Evolutionary conservation across 2,797 vertebrate species (phyloP).

Genomic region (Decapterus maruadsi): DNA sequence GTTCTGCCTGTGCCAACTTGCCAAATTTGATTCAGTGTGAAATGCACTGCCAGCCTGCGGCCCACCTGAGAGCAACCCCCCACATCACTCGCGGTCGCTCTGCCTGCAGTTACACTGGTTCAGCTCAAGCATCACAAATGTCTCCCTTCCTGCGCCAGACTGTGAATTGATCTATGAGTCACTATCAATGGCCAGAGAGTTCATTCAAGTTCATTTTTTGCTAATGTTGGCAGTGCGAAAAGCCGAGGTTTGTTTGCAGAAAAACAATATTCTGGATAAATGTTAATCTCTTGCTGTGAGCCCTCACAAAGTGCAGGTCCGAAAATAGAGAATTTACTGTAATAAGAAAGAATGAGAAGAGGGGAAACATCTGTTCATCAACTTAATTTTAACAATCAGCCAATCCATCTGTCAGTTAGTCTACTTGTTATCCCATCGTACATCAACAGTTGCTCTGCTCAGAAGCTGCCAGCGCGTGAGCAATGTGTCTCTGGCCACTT

Average conservation of each 20-base stretch:
- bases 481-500: conserved; percentile 71
- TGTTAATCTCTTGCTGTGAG: conserved; percentile 26
- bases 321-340: conserved; percentile 34
- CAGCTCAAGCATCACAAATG: conserved; percentile 35
- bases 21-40: conserved; percentile 45
- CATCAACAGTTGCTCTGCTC: conserved; percentile 60
- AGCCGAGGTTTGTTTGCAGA: conserved; percentile 44
- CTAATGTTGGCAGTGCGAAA: conserved; percentile 35
- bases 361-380: conserved; percentile 69
- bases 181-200: conserved; percentile 35
- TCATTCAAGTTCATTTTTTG: conserved; percentile 33
- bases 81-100: conserved; percentile 12
- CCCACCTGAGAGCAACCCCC: conserved; percentile 62
- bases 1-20: conserved; percentile 23
- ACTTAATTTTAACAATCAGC: conserved; percentile 66
- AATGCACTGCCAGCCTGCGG: conserved; percentile 36
- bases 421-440: conserved; percentile 66
- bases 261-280: conserved; percentile 54
- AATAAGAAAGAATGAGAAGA: conserved; percentile 37
- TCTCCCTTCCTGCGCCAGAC: conserved; percentile 9
- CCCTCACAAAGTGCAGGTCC: background rate
- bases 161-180: conserved; percentile 34
- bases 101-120: conserved; percentile 30
- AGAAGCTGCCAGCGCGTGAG: conserved; percentile 64
- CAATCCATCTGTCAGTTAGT: conserved; percentile 70